Conservation (phyloP, 2,113 vertebrate species). For the Pitta sordida region DNA sequence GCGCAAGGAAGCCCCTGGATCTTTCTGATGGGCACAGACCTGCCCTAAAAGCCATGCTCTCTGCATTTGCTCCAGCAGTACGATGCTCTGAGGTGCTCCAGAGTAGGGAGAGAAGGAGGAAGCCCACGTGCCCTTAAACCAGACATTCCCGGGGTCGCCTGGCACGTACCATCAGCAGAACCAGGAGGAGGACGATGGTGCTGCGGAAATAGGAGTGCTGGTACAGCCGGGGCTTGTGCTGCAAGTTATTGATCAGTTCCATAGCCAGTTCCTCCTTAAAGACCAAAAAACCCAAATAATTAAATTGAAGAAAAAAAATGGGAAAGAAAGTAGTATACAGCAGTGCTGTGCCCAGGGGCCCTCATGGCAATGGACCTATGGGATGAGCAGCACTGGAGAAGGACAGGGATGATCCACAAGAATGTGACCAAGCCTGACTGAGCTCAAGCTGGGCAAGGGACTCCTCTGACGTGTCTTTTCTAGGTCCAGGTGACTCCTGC, state of each 20-base stretch:
- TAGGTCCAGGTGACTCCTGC: neutral
- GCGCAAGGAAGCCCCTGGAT: neutral
- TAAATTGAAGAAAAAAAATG: neutral
- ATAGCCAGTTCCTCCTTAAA: constrained; percentile 87
- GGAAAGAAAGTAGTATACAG: neutral
- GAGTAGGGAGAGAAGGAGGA: neutral
- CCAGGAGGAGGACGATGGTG: constrained; percentile 74
- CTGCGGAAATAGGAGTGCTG: constrained; percentile 82
- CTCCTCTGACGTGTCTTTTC: neutral
- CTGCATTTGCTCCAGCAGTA: neutral
- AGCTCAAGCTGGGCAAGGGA: neutral
- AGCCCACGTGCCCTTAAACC: neutral
- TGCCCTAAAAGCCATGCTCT: neutral
- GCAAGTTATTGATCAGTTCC: constrained; percentile 74
- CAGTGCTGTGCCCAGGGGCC: neutral
- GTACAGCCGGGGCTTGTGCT: constrained; percentile 53
- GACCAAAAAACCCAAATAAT: too few relatives aligned
- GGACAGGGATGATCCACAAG: neutral
- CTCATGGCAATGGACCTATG: too few relatives aligned
- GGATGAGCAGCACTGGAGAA: neutral
- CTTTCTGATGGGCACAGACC: neutral
- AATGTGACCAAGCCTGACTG: neutral
- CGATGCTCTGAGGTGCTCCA: neutral
- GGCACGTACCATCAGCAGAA: constrained; percentile 79
- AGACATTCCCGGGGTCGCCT: fast-evolving